phyloP scores from a whole-genome alignment of 2,888 invertebrate genomes.

The Orchesellides sinensis region DNA sequence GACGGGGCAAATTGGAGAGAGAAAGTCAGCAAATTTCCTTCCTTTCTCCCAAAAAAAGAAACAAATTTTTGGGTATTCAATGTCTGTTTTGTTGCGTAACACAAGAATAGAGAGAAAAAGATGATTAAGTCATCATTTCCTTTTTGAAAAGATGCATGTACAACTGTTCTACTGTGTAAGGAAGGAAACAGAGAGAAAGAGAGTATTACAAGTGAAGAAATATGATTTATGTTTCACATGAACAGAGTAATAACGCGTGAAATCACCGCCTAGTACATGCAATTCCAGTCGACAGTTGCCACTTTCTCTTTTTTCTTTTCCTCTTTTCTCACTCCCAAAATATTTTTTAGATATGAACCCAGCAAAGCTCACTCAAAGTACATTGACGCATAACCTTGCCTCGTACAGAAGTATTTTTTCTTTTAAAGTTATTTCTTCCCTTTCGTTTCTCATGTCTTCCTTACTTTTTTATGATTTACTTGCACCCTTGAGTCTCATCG shows the following conservation, averaged over 20 bases:
- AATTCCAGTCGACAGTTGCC: conserved; percentile 37
- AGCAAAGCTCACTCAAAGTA: not conserved
- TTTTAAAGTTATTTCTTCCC: not conserved
- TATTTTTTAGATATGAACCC: not conserved
- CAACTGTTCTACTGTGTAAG: not conserved
- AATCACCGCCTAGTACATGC: conserved; percentile 55
- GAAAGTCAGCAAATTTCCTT: not conserved
- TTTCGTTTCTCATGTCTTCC: not conserved
- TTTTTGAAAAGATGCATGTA: not conserved
- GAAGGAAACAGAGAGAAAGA: not conserved
- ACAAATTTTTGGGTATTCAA: not conserved
- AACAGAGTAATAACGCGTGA: conserved; percentile 59
- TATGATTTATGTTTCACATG: conserved; percentile 54
- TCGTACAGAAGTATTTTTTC: not conserved
- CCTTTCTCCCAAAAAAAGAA: not conserved
- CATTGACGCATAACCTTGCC: not conserved
- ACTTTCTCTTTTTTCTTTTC: conserved; percentile 22
- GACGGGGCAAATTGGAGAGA: not conserved
- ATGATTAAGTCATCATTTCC: conserved; percentile 42
- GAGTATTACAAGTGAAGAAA: too few species aligned
- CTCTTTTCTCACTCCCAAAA: conserved; percentile 9
- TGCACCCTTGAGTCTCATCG: conserved; percentile 41
- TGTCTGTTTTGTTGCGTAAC: not conserved
- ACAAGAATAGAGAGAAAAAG: conserved; percentile 6
- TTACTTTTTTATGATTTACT: conserved; percentile 42